phyloP scores from a whole-genome alignment of 2,797 vertebrate species.

The Hoplostethus atlanticus region DNA sequence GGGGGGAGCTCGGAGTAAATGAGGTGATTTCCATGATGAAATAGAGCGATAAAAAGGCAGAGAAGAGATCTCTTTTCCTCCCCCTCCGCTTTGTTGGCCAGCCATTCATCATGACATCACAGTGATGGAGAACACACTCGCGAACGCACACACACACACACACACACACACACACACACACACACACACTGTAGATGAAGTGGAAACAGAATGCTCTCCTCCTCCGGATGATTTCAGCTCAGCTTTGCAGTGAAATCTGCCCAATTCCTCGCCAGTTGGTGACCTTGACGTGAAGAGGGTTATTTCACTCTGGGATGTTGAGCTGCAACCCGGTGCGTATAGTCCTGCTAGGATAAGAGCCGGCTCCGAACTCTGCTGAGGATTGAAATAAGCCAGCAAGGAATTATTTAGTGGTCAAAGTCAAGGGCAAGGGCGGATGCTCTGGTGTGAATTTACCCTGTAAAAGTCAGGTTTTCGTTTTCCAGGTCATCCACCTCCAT shows the following conservation, averaged over 20 bases:
- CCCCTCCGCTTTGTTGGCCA: conserved; percentile 52
- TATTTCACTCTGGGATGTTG: conserved; percentile 44
- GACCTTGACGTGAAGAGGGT: conserved; percentile 69
- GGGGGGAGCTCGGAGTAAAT: conserved; percentile 78
- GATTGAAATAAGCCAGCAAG: conserved; percentile 51
- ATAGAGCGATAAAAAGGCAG: conserved; percentile 81
- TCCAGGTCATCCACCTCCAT: neutral
- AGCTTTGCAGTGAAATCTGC: conserved; percentile 41
- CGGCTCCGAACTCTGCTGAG: conserved; percentile 27
- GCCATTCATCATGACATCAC: conserved; percentile 75
- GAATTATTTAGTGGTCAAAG: conserved; percentile 67
- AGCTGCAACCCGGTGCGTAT: conserved; percentile 27
- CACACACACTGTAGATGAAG: conserved; percentile 35
- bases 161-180: conserved; percentile 10
- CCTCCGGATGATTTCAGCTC: conserved; percentile 37
- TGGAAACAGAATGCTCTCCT: conserved; percentile 46
- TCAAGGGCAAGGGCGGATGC: conserved; percentile 50
- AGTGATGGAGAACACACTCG: conserved; percentile 45
- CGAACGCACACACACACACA: conserved; percentile 5
- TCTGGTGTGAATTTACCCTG: conserved; percentile 37
- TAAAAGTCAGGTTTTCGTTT: conserved; percentile 17
- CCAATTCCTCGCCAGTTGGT: conserved; percentile 21
- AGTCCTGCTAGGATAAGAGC: conserved; percentile 44
- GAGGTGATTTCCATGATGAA: conserved; percentile 85
- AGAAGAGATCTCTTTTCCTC: conserved; percentile 68